Conservation (phyloP, 2,113 vertebrate genomes). For the Oryzias curvinotus region DNA sequence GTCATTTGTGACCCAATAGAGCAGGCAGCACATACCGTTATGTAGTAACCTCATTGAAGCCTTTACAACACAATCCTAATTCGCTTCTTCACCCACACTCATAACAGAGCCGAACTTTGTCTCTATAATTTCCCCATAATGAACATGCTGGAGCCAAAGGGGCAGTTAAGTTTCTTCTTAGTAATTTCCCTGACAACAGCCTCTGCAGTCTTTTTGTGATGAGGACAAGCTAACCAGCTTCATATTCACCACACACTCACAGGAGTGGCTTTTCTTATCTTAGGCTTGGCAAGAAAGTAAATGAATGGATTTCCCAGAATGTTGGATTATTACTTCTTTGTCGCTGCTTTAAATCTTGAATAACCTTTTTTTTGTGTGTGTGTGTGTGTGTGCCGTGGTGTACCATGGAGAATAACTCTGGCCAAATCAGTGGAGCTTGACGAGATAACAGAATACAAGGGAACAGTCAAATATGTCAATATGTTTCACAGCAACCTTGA, state of each 20-base stretch:
- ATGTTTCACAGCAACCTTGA: not conserved
- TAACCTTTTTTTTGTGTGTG: not conserved
- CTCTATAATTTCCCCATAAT: too few relatives aligned
- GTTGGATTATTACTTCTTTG: not conserved
- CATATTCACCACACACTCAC: not conserved
- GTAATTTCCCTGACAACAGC: slow-evolving; percentile 9
- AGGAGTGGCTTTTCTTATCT: not conserved
- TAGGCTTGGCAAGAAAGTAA: not conserved
- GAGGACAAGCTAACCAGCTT: not conserved
- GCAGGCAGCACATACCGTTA: too few relatives aligned
- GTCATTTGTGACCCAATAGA: too few relatives aligned
- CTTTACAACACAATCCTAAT: too few relatives aligned
- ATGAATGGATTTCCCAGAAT: not conserved
- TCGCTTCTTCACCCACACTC: too few relatives aligned
- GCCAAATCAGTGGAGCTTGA: not conserved
- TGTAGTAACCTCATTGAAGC: too few relatives aligned
- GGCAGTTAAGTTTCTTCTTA: not conserved
- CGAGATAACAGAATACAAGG: not conserved
- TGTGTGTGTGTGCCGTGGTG: not conserved
- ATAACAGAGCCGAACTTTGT: too few relatives aligned
- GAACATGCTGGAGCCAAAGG: too few relatives aligned
- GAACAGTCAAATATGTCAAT: not conserved
- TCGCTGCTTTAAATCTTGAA: not conserved
- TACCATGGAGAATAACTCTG: not conserved
- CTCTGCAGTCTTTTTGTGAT: not conserved